A percentile compares a stretch with the other conserved stretches of the same genome.
phyloP scores from a whole-genome alignment of 2,888 invertebrate species.

The Pharmacophagus antenor region DNA sequence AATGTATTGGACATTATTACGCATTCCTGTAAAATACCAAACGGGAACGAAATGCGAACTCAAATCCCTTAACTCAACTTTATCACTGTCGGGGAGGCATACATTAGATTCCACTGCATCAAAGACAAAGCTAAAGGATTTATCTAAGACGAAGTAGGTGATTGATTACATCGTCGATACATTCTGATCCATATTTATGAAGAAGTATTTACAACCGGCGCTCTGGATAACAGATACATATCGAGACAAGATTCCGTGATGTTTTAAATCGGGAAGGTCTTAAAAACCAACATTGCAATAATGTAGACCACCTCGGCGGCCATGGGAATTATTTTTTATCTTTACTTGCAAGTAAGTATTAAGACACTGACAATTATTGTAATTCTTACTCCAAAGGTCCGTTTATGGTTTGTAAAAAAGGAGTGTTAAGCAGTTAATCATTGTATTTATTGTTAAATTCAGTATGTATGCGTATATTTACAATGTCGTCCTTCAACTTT shows the following conservation, averaged over 20 bases:
- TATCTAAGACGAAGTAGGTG: conserved; percentile 33
- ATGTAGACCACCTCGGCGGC: conserved; percentile 63
- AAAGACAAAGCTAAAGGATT: conserved; percentile 30
- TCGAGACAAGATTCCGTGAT: conserved; percentile 61
- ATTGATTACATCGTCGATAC: conserved; percentile 31
- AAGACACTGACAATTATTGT: not conserved
- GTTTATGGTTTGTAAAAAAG: not conserved
- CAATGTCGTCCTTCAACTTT: too few relatives aligned
- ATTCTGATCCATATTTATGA: conserved; percentile 30
- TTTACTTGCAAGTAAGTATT: not conserved
- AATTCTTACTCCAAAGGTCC: not conserved
- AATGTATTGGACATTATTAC: not conserved
- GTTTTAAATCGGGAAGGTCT: conserved; percentile 69
- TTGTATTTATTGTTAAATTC: too few relatives aligned
- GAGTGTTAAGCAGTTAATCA: too few relatives aligned
- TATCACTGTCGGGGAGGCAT: conserved; percentile 27
- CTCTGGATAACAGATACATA: conserved; percentile 42
- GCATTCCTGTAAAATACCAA: conserved; percentile 13
- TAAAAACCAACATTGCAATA: conserved; percentile 55
- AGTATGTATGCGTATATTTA: too few relatives aligned
- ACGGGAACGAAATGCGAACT: conserved; percentile 37
- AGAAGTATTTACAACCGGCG: conserved; percentile 24
- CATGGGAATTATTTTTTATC: conserved; percentile 24
- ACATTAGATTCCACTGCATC: conserved; percentile 18
- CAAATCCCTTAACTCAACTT: conserved; percentile 14